Evolutionary conservation across 2,888 invertebrate genomes (phyloP).

Genomic region (Lydus trimaculatus): DNA sequence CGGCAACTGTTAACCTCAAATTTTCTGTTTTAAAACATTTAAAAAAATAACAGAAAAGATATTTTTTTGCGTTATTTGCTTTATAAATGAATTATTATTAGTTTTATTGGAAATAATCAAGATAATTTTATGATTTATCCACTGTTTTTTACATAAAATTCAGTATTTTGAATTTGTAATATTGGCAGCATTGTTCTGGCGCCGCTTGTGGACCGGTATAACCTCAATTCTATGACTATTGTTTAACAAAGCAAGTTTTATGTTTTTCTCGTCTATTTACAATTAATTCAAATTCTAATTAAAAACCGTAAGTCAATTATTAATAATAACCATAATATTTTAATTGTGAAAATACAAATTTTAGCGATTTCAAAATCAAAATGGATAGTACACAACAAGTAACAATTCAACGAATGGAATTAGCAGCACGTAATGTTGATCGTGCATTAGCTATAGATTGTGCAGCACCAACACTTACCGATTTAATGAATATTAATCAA

Average conservation of each 20-base stretch:
- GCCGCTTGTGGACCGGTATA: neutral
- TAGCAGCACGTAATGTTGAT: slow-evolving; percentile 82
- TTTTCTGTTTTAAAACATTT: neutral
- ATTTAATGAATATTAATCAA: slow-evolving; percentile 71
- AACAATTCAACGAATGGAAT: slow-evolving; percentile 71
- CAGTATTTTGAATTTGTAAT: neutral
- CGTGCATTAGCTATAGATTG: slow-evolving; percentile 74
- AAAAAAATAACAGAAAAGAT: neutral
- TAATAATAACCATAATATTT: too few relatives aligned
- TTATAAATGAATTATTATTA: neutral
- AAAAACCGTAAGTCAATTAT: neutral
- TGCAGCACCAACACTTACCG: slow-evolving; percentile 75
- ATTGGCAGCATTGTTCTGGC: neutral
- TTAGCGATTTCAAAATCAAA: slow-evolving; percentile 20
- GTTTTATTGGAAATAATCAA: neutral
- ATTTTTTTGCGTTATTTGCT: neutral
- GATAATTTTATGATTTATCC: neutral
- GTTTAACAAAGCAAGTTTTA: neutral
- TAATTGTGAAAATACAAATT: neutral
- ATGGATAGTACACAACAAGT: slow-evolving; percentile 58
- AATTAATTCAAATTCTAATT: neutral
- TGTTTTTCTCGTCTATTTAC: neutral
- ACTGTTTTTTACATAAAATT: neutral
- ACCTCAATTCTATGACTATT: neutral
- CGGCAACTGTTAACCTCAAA: neutral